Base-by-base conservation (phyloP, 2,888 invertebrate genomes). In the Drosophila fulvimacula region DNA sequence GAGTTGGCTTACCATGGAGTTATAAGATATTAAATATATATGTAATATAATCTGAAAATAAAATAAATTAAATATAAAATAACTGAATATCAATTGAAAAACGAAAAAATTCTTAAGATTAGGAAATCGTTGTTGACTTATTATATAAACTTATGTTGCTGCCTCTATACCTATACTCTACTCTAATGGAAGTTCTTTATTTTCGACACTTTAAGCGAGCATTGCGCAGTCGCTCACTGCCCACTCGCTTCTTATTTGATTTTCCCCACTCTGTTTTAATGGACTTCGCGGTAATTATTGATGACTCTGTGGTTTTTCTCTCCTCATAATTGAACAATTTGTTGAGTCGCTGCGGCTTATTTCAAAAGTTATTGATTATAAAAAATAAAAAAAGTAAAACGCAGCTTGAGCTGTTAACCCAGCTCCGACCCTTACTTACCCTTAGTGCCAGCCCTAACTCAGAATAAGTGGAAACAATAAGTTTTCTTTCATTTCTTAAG, bases 311-410 rank as follows among this genome's bases (percentile, higher is more conserved):
- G 86, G 87, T 81, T 83, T 85, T 69, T 76, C 62, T 36, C 46
- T 27, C 3, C 6, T 58, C 19, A 53, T 88, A 86, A 88, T 84
- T 86, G 87, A 81, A 81, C 73, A 83, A 87, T 89, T 83, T 77
- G 79, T 57, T 39, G 53, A 53, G 41, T 48, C 42, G 58, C 57
- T 69, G 82, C 85, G 87, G 76, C 81, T 79, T 76, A 69, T 83
- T 79, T 81, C 84, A 76, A 86, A 88, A 76, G 55, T 79, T 79
- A 82, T 86, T 81, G 81, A 88, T 86, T 83, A 71, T 81, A 69
- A 36, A 24, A 15, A 32, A 0, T 68, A 36, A 24, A 15, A 32
- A 0, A 51, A 34, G 34, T 15, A 51, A 77, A 73, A 67, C 68
- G 61, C 82, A 76, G 82, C 79, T 76, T 73, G 79, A 59, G 58